Conservation (phyloP, 2,888 invertebrate species). For the Hyppa rectilinea region DNA sequence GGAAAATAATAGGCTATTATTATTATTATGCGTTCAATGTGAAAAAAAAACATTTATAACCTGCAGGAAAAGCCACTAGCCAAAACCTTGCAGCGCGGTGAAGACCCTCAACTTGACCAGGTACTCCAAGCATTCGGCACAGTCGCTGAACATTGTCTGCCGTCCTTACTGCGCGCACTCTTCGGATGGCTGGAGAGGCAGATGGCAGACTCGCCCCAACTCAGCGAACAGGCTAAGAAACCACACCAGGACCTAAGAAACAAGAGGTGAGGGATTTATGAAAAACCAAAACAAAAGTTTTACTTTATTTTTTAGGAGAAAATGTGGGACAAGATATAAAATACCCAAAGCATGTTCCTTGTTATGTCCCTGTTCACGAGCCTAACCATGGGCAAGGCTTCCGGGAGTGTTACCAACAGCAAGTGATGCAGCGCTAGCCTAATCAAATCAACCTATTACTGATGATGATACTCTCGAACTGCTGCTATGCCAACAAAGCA, state of each 20-base stretch:
- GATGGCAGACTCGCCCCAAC: conserved; percentile 92
- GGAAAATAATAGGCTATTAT: not conserved
- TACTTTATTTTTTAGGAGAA: not conserved
- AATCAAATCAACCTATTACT: no score
- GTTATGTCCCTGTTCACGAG: not conserved
- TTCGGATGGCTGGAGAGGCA: conserved; percentile 98
- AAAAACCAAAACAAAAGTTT: not conserved
- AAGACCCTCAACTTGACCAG: conserved; percentile 98
- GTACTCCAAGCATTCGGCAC: conserved; percentile 97
- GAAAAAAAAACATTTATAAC: not conserved
- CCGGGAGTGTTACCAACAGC: not conserved
- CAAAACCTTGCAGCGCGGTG: conserved; percentile 98
- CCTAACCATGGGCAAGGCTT: not conserved
- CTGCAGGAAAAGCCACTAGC: conserved; percentile 97
- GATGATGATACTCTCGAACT: not conserved
- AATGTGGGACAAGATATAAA: not conserved
- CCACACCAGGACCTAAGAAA: conserved; percentile 90
- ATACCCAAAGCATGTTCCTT: not conserved
- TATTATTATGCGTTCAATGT: not conserved
- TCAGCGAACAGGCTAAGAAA: conserved; percentile 88
- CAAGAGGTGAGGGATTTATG: conserved; percentile 80
- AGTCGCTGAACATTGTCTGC: conserved; percentile 99
- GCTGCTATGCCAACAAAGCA: not conserved
- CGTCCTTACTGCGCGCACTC: conserved; percentile 97
- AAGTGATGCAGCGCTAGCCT: no score